A percentile compares a stretch with the other conserved stretches of the same genome.
Conservation (phyloP, 2,113 vertebrate genomes). For the Oryctolagus cuniculus region mOryCun1.1 NC_091436.1:35042001-35042500, state of each 20-base stretch:
- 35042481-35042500: neutral
- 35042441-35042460: neutral
- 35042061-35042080: neutral
- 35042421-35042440: neutral
- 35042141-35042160: neutral
- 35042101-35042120: constrained; percentile 24
- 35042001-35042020: neutral
- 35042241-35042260: neutral
- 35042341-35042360: neutral
- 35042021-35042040: constrained; percentile 44
- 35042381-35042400: neutral
- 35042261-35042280: neutral
- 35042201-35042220: neutral
- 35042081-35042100: neutral
- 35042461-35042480: neutral
- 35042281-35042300: constrained; percentile 22
- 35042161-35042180: constrained; percentile 17
- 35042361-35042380: neutral
- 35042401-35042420: constrained; percentile 38
- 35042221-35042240: constrained; percentile 38
- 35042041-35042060: neutral
- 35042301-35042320: neutral
- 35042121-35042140: neutral
- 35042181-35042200: neutral
- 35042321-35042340: neutral